Evolutionary conservation across 1,140 invertebrate species (phyloP).

Genomic region (Drosophila suzukii): DNA sequence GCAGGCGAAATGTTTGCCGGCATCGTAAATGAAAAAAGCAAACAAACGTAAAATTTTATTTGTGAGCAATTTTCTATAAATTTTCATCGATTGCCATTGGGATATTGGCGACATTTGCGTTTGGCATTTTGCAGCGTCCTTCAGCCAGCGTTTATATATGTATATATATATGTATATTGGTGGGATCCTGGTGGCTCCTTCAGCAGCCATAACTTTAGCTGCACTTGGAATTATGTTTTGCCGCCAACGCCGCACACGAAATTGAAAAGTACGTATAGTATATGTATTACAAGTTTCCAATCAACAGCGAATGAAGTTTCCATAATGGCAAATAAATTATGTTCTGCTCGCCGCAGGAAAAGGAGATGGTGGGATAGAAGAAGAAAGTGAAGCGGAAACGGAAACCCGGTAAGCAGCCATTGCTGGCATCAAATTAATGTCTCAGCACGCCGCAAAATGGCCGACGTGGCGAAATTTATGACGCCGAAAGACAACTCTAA

Average conservation of each 20-base stretch:
- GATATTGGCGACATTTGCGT: constrained; percentile 83
- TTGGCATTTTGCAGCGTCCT: constrained; percentile 78
- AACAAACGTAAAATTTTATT: constrained; percentile 83
- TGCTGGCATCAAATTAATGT: constrained; percentile 72
- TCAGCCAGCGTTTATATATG: constrained; percentile 15
- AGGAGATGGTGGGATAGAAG: neutral
- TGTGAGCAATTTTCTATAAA: constrained; percentile 83
- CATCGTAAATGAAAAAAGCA: constrained; percentile 80
- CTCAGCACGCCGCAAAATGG: constrained; percentile 73
- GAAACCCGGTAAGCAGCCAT: constrained; percentile 54
- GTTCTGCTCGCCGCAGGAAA: constrained; percentile 22
- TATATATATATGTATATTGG: constrained; percentile 8
- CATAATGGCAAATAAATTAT: constrained; percentile 76
- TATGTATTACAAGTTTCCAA: constrained; percentile 59
- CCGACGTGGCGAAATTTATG: constrained; percentile 75
- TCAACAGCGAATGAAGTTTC: constrained; percentile 72
- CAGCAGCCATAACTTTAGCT: constrained; percentile 65
- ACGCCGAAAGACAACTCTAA: constrained; percentile 74
- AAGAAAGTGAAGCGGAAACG: constrained; percentile 21
- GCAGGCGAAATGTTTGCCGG: constrained; percentile 14
- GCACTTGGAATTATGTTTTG: constrained; percentile 71
- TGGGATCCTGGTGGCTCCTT: constrained; percentile 38
- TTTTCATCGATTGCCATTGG: constrained; percentile 80
- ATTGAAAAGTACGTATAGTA: constrained; percentile 57
- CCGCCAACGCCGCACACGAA: constrained; percentile 21